Conservation (phyloP, 2,113 vertebrate species). For the Picathartes gymnocephalus region DNA sequence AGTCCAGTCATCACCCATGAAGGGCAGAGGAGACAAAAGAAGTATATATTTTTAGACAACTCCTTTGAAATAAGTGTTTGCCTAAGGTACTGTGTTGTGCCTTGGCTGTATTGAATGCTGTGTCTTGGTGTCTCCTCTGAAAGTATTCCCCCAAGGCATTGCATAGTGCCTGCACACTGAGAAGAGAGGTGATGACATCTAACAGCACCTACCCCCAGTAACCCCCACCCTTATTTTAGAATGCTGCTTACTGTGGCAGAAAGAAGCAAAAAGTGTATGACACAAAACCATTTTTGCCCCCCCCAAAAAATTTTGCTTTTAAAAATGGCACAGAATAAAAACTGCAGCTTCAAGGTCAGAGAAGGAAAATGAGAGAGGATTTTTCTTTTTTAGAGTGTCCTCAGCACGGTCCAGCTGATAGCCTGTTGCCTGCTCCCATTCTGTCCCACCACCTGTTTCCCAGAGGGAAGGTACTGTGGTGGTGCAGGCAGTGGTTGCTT, state of each 20-base stretch:
- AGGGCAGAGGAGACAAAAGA: background rate
- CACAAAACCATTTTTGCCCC: background rate
- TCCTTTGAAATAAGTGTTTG: background rate
- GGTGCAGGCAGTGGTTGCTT: background rate
- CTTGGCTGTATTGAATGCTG: background rate
- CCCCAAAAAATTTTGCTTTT: background rate
- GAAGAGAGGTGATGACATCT: background rate
- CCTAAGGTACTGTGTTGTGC: background rate
- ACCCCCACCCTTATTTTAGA: background rate
- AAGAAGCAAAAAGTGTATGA: background rate
- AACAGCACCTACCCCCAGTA: background rate
- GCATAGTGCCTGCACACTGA: background rate
- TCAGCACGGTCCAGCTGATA: background rate
- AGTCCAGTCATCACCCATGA: background rate
- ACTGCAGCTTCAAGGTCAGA: background rate
- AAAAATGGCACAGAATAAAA: background rate
- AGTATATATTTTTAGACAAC: background rate
- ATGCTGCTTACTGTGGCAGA: background rate
- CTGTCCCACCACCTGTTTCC: background rate
- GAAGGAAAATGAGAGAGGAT: background rate
- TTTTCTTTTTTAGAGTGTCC: background rate
- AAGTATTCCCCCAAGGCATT: background rate
- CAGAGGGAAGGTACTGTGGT: fast-evolving
- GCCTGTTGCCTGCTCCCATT: background rate
- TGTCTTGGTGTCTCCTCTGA: background rate